A percentile compares a stretch with the other conserved stretches of the same genome.
Conservation (phyloP, 2,797 vertebrate genomes). For the Onychomys arenicola region DNA sequence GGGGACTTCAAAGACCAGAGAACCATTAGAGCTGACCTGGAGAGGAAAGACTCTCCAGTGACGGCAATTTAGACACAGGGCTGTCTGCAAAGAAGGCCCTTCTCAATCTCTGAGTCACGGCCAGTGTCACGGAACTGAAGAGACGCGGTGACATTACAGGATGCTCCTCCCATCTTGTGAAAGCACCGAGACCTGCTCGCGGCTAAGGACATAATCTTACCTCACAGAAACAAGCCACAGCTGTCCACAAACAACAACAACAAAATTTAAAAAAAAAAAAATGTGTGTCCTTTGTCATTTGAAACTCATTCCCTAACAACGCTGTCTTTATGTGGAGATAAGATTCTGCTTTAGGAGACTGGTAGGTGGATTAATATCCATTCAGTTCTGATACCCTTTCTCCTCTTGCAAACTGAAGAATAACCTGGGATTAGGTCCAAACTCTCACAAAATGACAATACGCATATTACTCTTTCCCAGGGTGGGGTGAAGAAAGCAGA, state of each 20-base stretch:
- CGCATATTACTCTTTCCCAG: background rate
- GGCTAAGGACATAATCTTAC: constrained; percentile 31
- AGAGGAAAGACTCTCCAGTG: background rate
- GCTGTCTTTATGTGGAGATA: constrained; percentile 32
- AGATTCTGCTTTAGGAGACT: constrained; percentile 17
- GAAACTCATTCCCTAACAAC: constrained; percentile 49
- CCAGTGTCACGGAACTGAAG: background rate
- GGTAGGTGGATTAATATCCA: constrained; percentile 14
- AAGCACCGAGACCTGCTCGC: constrained; percentile 52
- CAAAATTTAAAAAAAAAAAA: constrained; percentile 45
- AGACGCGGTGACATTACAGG: background rate
- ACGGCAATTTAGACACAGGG: background rate
- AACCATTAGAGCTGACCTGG: background rate
- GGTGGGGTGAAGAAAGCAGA: background rate
- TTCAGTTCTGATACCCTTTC: background rate
- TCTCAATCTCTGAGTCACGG: background rate
- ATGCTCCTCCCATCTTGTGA: background rate
- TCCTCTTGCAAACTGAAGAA: constrained; percentile 38
- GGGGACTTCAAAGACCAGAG: background rate
- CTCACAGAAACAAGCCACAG: constrained; percentile 56
- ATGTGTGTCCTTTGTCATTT: constrained; percentile 32
- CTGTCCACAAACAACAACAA: background rate
- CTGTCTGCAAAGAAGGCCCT: background rate
- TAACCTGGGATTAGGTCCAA: constrained; percentile 39
- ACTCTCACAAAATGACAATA: constrained; percentile 29